Evolutionary conservation across 2,113 vertebrate species (phyloP), one percentile per base, ranked within the genome.

Genomic region (Jacana jacana): DNA sequence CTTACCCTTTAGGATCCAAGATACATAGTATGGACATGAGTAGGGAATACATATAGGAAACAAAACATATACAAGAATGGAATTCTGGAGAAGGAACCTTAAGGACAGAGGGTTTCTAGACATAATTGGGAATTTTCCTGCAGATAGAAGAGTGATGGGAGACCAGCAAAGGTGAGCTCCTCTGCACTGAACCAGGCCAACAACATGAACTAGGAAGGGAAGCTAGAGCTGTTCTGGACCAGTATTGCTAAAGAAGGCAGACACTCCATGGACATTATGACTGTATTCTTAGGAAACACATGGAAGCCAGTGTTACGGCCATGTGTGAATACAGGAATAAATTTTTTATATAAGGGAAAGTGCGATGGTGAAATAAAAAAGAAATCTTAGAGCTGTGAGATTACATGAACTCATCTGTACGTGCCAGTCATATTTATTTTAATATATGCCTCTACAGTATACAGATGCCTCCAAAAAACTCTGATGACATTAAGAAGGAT

Each of bases 11-110:
- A 73, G 25, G 13, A 73, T 42, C 5, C 39, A 55, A 55, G 13
- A 12, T 13, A 31, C 1, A 0, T 46, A 33, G 14, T 31, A 69
- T 1, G 19, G 39, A 44, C 48, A 25, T 3, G 6, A 13, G 8
- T 23, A 58, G 5, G 28, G 42, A 31, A 71, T 13, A 25, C 3
- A 66, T 2, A 16, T 2, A 92, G 35, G 46, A 92, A 83, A 68
- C 37, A 63, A 81, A 81, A 54, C 2, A 66, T 27, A 48, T 23
- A 44, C 85, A 70, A 23, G 16, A 75, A 54, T 8, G 6, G 30
- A 66, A 22, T 42, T 95, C 51, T 52, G 35, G 20, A 81, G 51
- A 85, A 89, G 61, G 16, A 68, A 71, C 9, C 6, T 10, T 31
- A 66, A 55, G 22, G 24, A 15, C 13, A 10, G 1, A 7, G 31